Base-by-base conservation (phyloP, 2,888 invertebrate species). In the Drosophila monieri region DNA sequence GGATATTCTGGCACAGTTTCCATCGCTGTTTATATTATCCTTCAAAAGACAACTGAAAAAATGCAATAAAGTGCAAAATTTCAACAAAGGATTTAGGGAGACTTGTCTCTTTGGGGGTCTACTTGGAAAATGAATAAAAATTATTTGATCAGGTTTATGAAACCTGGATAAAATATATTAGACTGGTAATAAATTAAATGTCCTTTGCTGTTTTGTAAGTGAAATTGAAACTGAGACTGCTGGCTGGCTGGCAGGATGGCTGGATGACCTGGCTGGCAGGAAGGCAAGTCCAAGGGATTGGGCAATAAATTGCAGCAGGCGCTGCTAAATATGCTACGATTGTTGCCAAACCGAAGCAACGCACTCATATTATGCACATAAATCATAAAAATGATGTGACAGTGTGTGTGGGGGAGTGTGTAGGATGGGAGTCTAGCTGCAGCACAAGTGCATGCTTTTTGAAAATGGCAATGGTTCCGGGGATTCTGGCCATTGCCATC, bases 221-320 rank as follows among this genome's bases (percentile, higher is more conserved):
- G 35, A 35, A 35, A 35, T 35, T n/a, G n/a, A 35, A 35, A 35
- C 35, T n/a, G 35, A 35, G 35, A 35, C 35, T 35, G n/a, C 35
- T 35, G 32, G 12, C 32, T 35, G 35, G 35, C n/a, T n/a, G n/a
- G 6, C 6, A 35, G 32, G 35, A 10, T 14, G n/a, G 37, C 37
- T 10, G 21, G 21, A 23, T 23, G 21, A n/a, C 35, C 5, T 18
- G 27, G 27, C 3, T 14, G n/a, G 37, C 14, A 12, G n/a, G 14
- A 35, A 5, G n/a, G 14, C 14, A 12, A 32, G 32, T 12, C 32
- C 6, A 39, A 35, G 51, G 35, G n/a, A 12, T 18, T 49, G 30
- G 37, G 57, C 75, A 62, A 80, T 84, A 86, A 84, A 86, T 84
- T 84, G 84, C 68, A 77, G 54, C 65, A 54, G 66, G 56, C 62